phyloP scores from a whole-genome alignment of 2,797 vertebrate genomes.

The Okamejei kenojei region DNA sequence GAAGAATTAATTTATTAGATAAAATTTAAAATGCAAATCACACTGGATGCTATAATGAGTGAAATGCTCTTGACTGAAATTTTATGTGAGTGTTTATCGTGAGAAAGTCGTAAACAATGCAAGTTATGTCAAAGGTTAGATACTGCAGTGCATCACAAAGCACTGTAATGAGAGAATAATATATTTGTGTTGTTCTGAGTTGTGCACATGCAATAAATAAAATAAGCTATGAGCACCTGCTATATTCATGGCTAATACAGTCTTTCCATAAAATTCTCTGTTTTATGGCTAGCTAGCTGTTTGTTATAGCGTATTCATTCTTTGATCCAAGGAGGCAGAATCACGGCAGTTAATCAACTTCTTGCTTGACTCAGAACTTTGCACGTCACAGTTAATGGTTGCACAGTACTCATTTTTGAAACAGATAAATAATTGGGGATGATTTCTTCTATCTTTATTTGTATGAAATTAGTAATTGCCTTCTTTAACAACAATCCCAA shows the following conservation, averaged over 20 bases:
- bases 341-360: constrained; percentile 1
- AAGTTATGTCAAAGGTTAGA: constrained; percentile 20
- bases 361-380: not conserved
- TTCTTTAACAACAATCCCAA: not conserved
- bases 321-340: not conserved
- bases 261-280: constrained; percentile 15
- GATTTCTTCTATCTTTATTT: not conserved
- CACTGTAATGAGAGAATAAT: constrained; percentile 17
- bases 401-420: not conserved
- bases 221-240: constrained; percentile 1
- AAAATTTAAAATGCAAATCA: not conserved
- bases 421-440: not conserved
- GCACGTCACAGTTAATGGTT: not conserved
- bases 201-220: not conserved
- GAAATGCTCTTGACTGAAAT: not conserved
- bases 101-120: constrained; percentile 17
- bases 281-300: constrained; percentile 9
- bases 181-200: constrained; percentile 12
- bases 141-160: not conserved
- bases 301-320: constrained; percentile 16
- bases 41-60: not conserved
- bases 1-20: not conserved
- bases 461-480: not conserved
- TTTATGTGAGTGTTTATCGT: constrained; percentile 30
- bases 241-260: constrained; percentile 22